Evolutionary conservation across 1,140 invertebrate species (phyloP), one percentile per base, ranked within the genome.

Genomic region (Trachymyrmex cornetzi): DNA sequence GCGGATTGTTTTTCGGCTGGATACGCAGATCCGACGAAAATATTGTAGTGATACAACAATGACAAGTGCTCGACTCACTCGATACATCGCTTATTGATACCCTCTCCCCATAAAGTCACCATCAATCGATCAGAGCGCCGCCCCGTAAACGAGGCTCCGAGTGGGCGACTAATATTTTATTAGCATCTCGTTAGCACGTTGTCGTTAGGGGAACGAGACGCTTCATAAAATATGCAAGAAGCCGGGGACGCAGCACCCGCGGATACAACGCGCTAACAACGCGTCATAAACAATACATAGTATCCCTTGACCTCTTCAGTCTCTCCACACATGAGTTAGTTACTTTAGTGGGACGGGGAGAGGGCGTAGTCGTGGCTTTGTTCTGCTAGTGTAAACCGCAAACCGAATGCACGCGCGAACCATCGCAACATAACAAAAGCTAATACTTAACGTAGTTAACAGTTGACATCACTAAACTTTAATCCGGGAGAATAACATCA

Each of bases 171-270:
- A 92, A 92, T 93, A 91, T 93, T 92, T 92, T 92, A 93, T 92
- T 92, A 91, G 91, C 89, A 92, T 91, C 92, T 92, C 91, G 92
- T 93, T 93, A 93, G 91, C 77, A 88, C 82, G 87, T 88, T 89
- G 91, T 92, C 87, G 92, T 92, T 92, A 90, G 89, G 86, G 67
- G 81, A 88, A 75, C 80, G 89, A 88, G 77, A 74, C 75, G 75
- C 30, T 55, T 71, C 38, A 80, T 93, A 74, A 92, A 93, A 92
- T 92, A 92, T 93, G 87, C 85, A 93, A 80, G 74, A 84, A 80
- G 64, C 59, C 81, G 55, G 87, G 87, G 88, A 88, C 77, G 50
- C 86, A 74, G 80, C 34, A 81, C 77, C 85, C 50, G 66, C 69
- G 87, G 87, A 90, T 89, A 50, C 79, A 90, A 89, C 81, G 75